Conservation (phyloP, 2,888 invertebrate genomes). For the Ectemnius continuus region DNA sequence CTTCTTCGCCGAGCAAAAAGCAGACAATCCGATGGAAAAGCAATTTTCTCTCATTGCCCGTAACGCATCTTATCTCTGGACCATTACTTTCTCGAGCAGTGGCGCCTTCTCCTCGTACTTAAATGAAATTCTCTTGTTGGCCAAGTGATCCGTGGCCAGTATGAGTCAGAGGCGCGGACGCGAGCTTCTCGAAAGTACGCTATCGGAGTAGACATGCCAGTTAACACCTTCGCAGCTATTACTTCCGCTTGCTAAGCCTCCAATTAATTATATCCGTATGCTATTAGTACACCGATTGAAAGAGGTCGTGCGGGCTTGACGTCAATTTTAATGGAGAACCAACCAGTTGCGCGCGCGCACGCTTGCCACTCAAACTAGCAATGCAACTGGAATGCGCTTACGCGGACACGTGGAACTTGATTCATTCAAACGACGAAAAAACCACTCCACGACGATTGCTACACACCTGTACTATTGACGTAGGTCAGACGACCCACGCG, state of each 20-base stretch:
- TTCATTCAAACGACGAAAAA: slow-evolving; percentile 38
- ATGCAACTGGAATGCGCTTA: not conserved
- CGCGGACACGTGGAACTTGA: slow-evolving; percentile 26
- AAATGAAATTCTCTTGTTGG: slow-evolving; percentile 33
- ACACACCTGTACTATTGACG: slow-evolving; percentile 33
- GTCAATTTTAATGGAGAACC: slow-evolving; percentile 25
- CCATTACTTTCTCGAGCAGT: slow-evolving; percentile 19
- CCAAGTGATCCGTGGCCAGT: slow-evolving; percentile 21
- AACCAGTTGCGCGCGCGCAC: slow-evolving; percentile 5
- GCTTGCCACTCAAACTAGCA: not conserved
- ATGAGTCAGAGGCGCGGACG: slow-evolving; percentile 49
- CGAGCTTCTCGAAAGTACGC: slow-evolving; percentile 30
- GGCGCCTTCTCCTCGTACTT: slow-evolving; percentile 18
- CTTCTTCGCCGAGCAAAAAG: slow-evolving; percentile 21
- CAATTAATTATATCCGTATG: slow-evolving; percentile 34
- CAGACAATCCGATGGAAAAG: slow-evolving; percentile 3
- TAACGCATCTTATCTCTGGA: not conserved
- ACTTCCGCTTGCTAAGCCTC: slow-evolving; percentile 51
- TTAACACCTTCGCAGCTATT: slow-evolving; percentile 52
- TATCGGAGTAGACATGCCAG: slow-evolving; percentile 46
- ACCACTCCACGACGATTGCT: slow-evolving; percentile 29
- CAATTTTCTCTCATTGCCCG: not conserved
- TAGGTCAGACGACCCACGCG: slow-evolving; percentile 26
- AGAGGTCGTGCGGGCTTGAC: slow-evolving; percentile 29
- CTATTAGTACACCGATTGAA: slow-evolving; percentile 29